These are phyloP conservation scores for Tachysurus vachellii DNA, from an alignment of 2,113 vertebrate genomes.

Conservation along the genomic window DNA sequence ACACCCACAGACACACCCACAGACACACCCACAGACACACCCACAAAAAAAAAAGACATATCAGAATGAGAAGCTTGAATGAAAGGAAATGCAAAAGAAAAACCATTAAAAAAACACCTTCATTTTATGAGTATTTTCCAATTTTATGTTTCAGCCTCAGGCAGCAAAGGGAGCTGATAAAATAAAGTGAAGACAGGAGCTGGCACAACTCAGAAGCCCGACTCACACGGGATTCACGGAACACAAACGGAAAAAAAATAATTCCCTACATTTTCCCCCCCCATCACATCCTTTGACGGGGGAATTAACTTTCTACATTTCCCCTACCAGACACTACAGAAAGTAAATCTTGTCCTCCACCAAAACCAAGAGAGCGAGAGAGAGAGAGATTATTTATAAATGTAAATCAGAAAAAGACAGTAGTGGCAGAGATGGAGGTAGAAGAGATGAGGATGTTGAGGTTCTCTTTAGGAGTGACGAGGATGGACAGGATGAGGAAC, in stretches of 20 bases:
- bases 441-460: no score
- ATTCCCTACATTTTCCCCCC: no score
- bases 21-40: conserved; percentile 17
- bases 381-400: no score
- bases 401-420: no score
- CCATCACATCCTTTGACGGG: neutral
- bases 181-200: neutral
- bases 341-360: neutral
- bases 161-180: neutral
- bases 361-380: neutral
- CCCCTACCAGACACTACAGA: neutral
- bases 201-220: neutral
- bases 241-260: no score
- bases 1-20: conserved; percentile 1
- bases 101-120: neutral
- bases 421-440: no score
- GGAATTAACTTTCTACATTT: neutral
- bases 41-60: no score
- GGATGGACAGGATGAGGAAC: no score
- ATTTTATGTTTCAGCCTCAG: neutral
- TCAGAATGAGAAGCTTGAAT: neutral
- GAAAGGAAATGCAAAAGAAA: neutral
- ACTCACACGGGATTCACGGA: neutral
- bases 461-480: no score
- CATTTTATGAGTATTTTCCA: neutral